A percentile compares a stretch with the other conserved stretches of the same genome.
These are phyloP conservation scores for Aulostomus chinensis DNA, from an alignment of 2,797 vertebrate genomes.

Conservation along the genomic window DNA sequence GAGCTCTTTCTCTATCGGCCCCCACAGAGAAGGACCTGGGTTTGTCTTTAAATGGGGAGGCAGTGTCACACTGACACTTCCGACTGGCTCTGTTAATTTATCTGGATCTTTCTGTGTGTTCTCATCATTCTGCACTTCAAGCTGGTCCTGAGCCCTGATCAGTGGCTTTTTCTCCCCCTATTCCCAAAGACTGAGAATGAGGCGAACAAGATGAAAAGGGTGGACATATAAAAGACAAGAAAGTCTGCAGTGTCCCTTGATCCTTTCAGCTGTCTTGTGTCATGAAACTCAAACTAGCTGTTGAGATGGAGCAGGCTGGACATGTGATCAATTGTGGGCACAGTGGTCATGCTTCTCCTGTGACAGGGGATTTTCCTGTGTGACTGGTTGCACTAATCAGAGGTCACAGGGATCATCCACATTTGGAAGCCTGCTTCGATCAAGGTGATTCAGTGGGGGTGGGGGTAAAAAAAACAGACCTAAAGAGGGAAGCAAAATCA, in stretches of 20 bases:
- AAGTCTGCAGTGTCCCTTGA: not conserved
- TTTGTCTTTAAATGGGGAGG: slow-evolving; percentile 63
- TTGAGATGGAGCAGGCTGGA: not conserved
- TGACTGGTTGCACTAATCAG: slow-evolving; percentile 39
- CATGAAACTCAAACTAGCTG: slow-evolving; percentile 8
- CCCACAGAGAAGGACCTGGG: slow-evolving; percentile 47
- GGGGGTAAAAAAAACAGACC: slow-evolving; percentile 41
- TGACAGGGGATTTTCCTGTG: slow-evolving; percentile 31
- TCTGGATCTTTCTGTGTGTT: slow-evolving; percentile 38
- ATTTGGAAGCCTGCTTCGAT: slow-evolving; percentile 36
- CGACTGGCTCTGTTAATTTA: slow-evolving; percentile 20
- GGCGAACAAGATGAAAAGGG: not conserved
- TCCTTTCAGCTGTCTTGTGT: too few relatives aligned
- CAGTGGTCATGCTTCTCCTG: slow-evolving; percentile 10
- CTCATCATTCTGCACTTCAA: slow-evolving; percentile 46
- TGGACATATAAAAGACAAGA: not conserved
- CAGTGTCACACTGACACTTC: slow-evolving; percentile 38
- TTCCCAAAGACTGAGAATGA: slow-evolving; percentile 10
- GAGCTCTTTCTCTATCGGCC: slow-evolving; percentile 47
- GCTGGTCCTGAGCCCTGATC: slow-evolving; percentile 43
- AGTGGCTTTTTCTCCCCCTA: slow-evolving; percentile 36
- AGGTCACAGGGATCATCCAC: slow-evolving; percentile 52
- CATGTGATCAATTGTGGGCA: slow-evolving; percentile 20
- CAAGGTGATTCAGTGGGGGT: slow-evolving; percentile 31
- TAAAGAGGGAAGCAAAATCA: slow-evolving; percentile 56